Base-by-base conservation (phyloP, 2,113 vertebrate species). In the Trichomycterus rosablanca region DNA sequence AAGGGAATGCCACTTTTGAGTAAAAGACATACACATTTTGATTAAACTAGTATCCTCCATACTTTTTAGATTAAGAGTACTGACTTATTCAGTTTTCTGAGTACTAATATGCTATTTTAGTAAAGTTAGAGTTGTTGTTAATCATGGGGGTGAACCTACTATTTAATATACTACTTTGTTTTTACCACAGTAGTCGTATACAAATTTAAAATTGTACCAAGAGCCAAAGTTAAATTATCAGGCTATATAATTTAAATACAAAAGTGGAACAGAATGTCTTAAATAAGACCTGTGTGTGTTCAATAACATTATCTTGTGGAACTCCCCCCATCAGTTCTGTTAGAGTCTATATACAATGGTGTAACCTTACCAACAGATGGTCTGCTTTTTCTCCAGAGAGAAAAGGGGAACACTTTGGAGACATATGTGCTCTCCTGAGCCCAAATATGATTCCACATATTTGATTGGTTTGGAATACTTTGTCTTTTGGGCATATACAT, bases 341-440 rank as follows among this genome's bases (percentile, higher is more conserved):
- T 30, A 19, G 34, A 43, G 30, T 34, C 26, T 42, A 7, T 34
- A 34, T 34, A 39, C 39, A 40, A 9, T 44, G 78, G 82, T 85
- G 74, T 86, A 78, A 59, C 66, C 75, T 87, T 86, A 86, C 85
- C 63, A 72, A 76, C 85, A 87, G 84, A 87, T 87, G 85, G 84
- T 76, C 24, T 60, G 22, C 26, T 42, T 37, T 42, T 35, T 66
- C 73, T 74, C 63, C 65, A 40, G 56, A 18, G 54, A 44, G 3
- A 19, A 24, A 40, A 26, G 57, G 24, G 30, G 52, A 5, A 53
- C 18, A 55, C 56, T 32, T 59, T 55, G 44, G 57, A 73, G 71
- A 67, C 66, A 73, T 68, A 63, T 68, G 61, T 57, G 69, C 35
- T 57, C 70, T 64, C 52, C 26, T 12, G 55, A 57, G 66, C 20